Percentiles rank a stretch among this genome's conserved stretches.
These are phyloP conservation scores for Drosophila nigritarsus DNA, from an alignment of 2,888 invertebrate genomes.

Conservation along the genomic window DNA sequence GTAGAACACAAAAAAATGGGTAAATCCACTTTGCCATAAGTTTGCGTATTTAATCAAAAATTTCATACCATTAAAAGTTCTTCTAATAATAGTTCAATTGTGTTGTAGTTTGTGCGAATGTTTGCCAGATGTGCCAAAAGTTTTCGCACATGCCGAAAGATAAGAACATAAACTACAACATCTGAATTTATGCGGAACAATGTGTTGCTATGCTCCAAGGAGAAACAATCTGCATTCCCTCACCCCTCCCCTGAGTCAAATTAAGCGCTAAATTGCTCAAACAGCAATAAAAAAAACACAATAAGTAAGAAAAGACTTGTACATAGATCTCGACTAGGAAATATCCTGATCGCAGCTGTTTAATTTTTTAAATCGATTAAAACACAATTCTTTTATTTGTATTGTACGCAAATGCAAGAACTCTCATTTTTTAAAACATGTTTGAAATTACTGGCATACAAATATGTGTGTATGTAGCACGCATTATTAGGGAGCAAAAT, in stretches of 20 bases:
- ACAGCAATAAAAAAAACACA: constrained; percentile 9
- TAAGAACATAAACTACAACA: constrained; percentile 22
- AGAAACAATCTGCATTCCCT: constrained; percentile 19
- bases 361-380: not conserved
- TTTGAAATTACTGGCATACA: not conserved
- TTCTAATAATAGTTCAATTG: constrained; percentile 24
- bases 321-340: not conserved
- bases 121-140: constrained; percentile 61
- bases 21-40: not conserved
- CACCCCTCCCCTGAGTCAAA: constrained; percentile 32
- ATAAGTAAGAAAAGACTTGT: not conserved
- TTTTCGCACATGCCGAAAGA: constrained; percentile 64
- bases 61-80: not conserved
- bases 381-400: not conserved
- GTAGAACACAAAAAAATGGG: not conserved
- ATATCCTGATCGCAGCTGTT: not conserved
- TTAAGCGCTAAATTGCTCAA: constrained; percentile 50
- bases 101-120: constrained; percentile 1
- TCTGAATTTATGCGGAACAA: constrained; percentile 7
- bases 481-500: not conserved
- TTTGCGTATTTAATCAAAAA: constrained; percentile 7
- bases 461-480: not conserved
- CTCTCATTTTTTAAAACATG: not conserved
- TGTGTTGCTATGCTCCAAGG: constrained; percentile 49
- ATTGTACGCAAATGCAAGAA: not conserved